A percentile compares a stretch with the other conserved stretches of the same genome.
phyloP scores from a whole-genome alignment of 2,113 vertebrate species.

The Dendrocopos noguchii region DNA sequence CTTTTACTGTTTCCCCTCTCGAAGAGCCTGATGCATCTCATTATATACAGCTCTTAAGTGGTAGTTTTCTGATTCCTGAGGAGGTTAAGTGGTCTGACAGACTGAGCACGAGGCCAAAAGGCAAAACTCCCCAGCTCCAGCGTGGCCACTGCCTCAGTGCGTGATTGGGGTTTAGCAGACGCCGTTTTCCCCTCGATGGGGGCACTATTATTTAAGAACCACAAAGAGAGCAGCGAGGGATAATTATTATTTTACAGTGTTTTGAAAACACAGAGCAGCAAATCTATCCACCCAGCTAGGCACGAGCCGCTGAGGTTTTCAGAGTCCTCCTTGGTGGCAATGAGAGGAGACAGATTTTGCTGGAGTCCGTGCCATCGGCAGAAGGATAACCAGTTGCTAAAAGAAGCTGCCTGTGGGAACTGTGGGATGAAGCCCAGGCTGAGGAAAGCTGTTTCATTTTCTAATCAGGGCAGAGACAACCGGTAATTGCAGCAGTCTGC shows the following conservation, averaged over 20 bases:
- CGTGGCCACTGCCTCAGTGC: fast-evolving
- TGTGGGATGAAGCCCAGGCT: not conserved
- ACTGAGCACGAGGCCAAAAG: not conserved
- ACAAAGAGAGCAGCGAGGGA: not conserved
- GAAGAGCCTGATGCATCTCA: not conserved
- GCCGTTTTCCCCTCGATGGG: not conserved
- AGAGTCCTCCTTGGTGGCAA: not conserved
- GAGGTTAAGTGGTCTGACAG: not conserved
- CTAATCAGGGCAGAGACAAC: not conserved
- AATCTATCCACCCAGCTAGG: not conserved
- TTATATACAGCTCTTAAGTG: not conserved
- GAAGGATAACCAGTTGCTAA: slow-evolving; percentile 16
- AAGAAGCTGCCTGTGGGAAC: not conserved
- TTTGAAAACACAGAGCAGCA: slow-evolving; percentile 29
- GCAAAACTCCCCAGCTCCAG: not conserved
- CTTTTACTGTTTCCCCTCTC: not conserved
- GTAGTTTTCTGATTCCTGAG: not conserved
- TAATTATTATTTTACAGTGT: slow-evolving; percentile 30
- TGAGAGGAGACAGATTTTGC: not conserved
- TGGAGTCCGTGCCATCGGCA: not conserved
- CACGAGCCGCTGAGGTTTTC: not conserved
- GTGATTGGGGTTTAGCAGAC: not conserved
- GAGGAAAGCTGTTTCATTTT: slow-evolving; percentile 17
- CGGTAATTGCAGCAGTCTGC: not conserved
- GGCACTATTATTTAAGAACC: slow-evolving; percentile 2